Evolutionary conservation across 2,797 vertebrate species (phyloP), one percentile per base, ranked within the genome.

Genomic region (Fundulus diaphanus): DNA sequence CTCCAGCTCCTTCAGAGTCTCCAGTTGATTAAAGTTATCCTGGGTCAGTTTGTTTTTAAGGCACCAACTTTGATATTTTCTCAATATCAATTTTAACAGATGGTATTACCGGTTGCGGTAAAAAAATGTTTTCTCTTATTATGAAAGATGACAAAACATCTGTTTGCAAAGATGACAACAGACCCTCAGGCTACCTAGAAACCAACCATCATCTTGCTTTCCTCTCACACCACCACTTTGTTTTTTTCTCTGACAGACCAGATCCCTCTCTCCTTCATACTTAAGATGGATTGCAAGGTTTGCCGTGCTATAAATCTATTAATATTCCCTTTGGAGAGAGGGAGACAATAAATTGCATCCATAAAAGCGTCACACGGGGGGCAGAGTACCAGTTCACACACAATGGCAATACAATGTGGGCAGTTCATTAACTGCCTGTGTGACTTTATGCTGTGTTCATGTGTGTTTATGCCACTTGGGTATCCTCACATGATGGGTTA

Each of bases 241-340:
- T 27, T 27, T 57, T 31, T 33, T 59, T 56, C 73, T 70, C 70
- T 85, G 84, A 90, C 79, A 70, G 75, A 90, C 87, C 78, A 80
- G 59, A 88, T 85, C 72, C 86, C 76, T 31, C 57, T 82, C 80
- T 86, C 73, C 51, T 79, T 82, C 83, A 74, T 76, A 82, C 78
- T 79, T 81, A 73, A 83, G 87, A 91, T 85, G 79, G 77, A 90
- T 88, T 86, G 83, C 85, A 83, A 90, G 89, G 70, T 89, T 82
- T 89, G 68, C 57, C 0, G 2, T 22, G 80, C 83, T 73, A 85
- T 90, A 89, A 92, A 92, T 92, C 85, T 88, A 92, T 92, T 91
- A 91, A 90, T 91, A 91, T 91, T 93, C 89, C 85, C 86, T 90
- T 88, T 88, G 80, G 80, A 88, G 82, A 77, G 85, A 18, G 22